Percentiles rank a stretch among this genome's conserved stretches.
Evolutionary conservation across 2,888 invertebrate species (phyloP).

Genomic region (Leptinotarsa haldemani): DNA sequence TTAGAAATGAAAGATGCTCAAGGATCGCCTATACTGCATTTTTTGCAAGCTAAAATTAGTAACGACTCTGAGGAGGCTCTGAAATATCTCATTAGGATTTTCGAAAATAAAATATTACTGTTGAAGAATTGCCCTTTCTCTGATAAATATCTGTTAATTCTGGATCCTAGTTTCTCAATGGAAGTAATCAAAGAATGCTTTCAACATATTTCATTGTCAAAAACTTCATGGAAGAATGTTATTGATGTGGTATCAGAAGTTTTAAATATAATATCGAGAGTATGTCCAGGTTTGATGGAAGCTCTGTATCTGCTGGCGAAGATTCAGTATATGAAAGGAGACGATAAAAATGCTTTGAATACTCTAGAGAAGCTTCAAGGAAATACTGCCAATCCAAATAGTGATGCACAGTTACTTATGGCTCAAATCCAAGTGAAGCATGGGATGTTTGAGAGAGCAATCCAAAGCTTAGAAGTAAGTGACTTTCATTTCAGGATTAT

Average conservation of each 20-base stretch:
- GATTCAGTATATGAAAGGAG: slow-evolving; percentile 84
- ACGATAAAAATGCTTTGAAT: slow-evolving; percentile 77
- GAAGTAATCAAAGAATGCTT: slow-evolving; percentile 83
- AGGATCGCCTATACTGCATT: slow-evolving; percentile 74
- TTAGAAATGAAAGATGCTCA: slow-evolving; percentile 81
- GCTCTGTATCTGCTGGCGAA: slow-evolving; percentile 80
- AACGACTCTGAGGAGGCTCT: slow-evolving; percentile 70
- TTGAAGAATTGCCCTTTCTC: slow-evolving; percentile 76
- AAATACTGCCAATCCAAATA: slow-evolving; percentile 80
- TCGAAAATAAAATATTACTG: slow-evolving; percentile 68
- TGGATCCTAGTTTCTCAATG: slow-evolving; percentile 90
- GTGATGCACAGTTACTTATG: slow-evolving; percentile 86
- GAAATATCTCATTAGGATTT: slow-evolving; percentile 73
- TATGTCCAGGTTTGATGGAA: slow-evolving; percentile 83
- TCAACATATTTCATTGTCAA: slow-evolving; percentile 72
- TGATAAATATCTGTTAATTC: slow-evolving; percentile 75
- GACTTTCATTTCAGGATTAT: not conserved
- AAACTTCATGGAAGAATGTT: slow-evolving; percentile 30
- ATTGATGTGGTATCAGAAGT: slow-evolving; percentile 57
- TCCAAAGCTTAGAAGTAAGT: slow-evolving; percentile 83
- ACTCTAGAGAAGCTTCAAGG: slow-evolving; percentile 80
- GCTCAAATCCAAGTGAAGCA: slow-evolving; percentile 86
- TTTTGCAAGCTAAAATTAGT: slow-evolving; percentile 76
- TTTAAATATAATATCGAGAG: slow-evolving; percentile 78
- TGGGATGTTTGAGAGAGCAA: slow-evolving; percentile 79